Evolutionary conservation across 23 tunicate genomes (phyloP).

Genomic region (Corella eumyota): DNA sequence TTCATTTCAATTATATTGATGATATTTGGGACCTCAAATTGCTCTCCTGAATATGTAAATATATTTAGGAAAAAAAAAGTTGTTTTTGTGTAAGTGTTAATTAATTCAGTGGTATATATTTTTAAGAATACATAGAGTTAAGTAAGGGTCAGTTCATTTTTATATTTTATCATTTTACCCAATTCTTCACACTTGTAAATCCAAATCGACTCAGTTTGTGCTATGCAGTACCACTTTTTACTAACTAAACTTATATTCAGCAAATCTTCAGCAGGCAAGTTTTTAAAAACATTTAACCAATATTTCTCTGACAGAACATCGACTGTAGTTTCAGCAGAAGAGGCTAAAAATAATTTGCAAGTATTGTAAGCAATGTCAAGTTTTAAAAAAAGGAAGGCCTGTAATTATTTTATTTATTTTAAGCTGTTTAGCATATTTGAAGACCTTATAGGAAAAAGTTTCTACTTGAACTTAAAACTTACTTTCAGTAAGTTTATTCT

Average conservation of each 20-base stretch:
- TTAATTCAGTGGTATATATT: neutral
- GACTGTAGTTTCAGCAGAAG: conserved; percentile 5
- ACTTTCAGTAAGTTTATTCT: conserved; percentile 38
- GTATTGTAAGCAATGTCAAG: too few relatives aligned
- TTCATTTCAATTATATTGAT: conserved; percentile 16
- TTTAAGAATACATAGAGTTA: neutral
- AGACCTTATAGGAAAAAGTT: too few relatives aligned
- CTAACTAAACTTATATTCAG: conserved; percentile 14
- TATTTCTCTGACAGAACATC: conserved; percentile 22
- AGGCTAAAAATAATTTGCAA: too few relatives aligned
- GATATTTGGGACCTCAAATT: conserved; percentile 23
- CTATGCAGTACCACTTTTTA: conserved; percentile 23
- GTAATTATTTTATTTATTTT: too few relatives aligned
- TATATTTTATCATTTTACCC: conserved; percentile 17
- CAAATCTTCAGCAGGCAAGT: conserved; percentile 22
- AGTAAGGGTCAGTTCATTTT: neutral
- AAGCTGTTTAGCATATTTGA: too few relatives aligned
- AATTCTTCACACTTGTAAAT: conserved; percentile 46
- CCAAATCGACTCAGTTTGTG: conserved; percentile 38
- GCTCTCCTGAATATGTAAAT: conserved; percentile 7
- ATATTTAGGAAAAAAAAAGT: neutral
- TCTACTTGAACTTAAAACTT: neutral
- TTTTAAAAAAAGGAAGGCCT: too few relatives aligned
- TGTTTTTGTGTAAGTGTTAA: neutral
- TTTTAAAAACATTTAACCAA: conserved; percentile 27